Evolutionary conservation across 2,888 invertebrate genomes (phyloP).

Genomic region (Melinaea marsaeus): DNA sequence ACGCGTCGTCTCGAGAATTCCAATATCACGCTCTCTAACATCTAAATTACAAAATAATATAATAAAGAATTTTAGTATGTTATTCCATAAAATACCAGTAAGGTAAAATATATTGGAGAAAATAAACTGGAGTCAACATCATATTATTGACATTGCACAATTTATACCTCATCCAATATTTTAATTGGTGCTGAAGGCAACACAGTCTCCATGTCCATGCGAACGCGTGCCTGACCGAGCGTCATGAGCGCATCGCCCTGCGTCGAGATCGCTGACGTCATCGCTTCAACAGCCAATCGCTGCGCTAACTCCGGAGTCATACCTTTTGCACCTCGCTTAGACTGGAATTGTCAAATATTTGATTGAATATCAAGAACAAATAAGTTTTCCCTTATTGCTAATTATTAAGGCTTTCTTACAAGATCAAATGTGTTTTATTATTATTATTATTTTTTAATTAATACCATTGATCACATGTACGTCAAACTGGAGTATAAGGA

Average conservation of each 20-base stretch:
- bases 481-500: too few relatives aligned
- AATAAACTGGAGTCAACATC: too few relatives aligned
- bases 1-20: constrained; percentile 63
- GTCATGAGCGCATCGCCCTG: constrained; percentile 62
- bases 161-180: constrained; percentile 57
- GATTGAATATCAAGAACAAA: not conserved
- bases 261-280: constrained; percentile 54
- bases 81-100: not conserved
- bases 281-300: constrained; percentile 52
- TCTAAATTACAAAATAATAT: constrained; percentile 36
- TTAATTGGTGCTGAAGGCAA: constrained; percentile 57
- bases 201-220: constrained; percentile 60
- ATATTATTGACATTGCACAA: not conserved
- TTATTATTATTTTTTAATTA: too few relatives aligned
- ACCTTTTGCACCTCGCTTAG: constrained; percentile 68
- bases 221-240: constrained; percentile 60
- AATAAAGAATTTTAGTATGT: not conserved
- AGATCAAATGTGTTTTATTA: too few relatives aligned
- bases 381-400: too few relatives aligned
- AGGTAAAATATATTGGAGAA: not conserved
- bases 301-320: constrained; percentile 61
- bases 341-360: constrained; percentile 39
- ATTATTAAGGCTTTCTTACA: too few relatives aligned
- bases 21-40: constrained; percentile 53
- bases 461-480: too few relatives aligned